Evolutionary conservation across 2,797 vertebrate species (phyloP), one percentile per base, ranked within the genome.

Genomic region (Scolopax bukidnonensis): DNA sequence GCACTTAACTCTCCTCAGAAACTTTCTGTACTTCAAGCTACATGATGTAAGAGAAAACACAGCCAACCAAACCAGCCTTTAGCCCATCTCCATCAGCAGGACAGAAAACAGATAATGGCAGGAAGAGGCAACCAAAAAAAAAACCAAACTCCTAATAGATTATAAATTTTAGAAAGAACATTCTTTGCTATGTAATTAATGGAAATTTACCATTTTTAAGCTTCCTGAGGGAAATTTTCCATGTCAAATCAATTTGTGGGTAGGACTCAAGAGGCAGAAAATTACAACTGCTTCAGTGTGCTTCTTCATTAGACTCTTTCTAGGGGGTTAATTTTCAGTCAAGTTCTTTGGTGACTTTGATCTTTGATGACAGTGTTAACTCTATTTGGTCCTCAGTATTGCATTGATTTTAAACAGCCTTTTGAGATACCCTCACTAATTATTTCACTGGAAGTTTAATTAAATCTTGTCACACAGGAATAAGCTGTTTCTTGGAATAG

Each of bases 361-460:
- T 98, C 98, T 98, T 96, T 47, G 93, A 96, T 98, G 98, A 98
- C 98, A 98, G 97, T 97, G 96, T 97, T 98, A 98, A 98, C 98
- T 98, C 97, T 97, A 93, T 98, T 98, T 97, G 94, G 87, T 97
- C 96, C 94, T 96, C 94, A 93, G 96, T 85, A 96, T 93, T 73
- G 87, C 90, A 97, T 76, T 96, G 97, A 96, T 98, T 97, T 97
- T 97, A 95, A 97, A 96, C 90, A 84, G 94, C 90, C 97, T 98
- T 97, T 97, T 95, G 97, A 98, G 97, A 98, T 97, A 97, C 95
- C 87, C 95, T 94, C 68, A 76, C 97, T 98, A 98, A 98, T 98
- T 98, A 98, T 98, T 98, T 98, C 96, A 94, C 97, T 97, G 92
- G 86, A 97, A 98, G 94, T 98, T 98, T 98, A 98, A 98, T 98